A percentile compares a stretch with the other conserved stretches of the same genome.
phyloP scores from a whole-genome alignment of 2,888 invertebrate species.

The Tridacna crocea region DNA sequence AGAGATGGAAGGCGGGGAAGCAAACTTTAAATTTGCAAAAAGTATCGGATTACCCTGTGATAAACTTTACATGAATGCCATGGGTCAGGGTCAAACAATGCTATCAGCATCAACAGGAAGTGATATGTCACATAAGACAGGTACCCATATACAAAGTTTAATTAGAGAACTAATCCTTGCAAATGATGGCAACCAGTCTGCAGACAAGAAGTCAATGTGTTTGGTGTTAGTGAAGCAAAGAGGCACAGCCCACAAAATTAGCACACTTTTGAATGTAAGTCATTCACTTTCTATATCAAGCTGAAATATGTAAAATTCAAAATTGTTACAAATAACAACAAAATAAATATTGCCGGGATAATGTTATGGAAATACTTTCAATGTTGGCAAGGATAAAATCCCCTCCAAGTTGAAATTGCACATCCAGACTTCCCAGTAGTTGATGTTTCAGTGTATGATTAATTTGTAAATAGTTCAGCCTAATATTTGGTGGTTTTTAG shows the following conservation, averaged over 20 bases:
- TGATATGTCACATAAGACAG: constrained; percentile 18
- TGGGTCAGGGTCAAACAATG: constrained; percentile 9
- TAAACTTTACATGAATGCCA: constrained; percentile 22
- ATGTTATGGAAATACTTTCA: no score
- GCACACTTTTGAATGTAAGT: constrained; percentile 58
- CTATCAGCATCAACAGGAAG: neutral
- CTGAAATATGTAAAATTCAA: no score
- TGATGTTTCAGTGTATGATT: no score
- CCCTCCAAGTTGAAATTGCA: no score
- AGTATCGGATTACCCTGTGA: constrained; percentile 61
- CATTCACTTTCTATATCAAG: no score
- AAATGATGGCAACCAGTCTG: constrained; percentile 58
- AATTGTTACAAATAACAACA: no score
- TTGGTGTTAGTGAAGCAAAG: constrained; percentile 78
- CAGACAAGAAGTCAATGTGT: constrained; percentile 63
- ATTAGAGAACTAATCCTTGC: constrained; percentile 59
- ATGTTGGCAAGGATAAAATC: no score
- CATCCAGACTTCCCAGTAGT: no score
- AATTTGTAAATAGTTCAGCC: no score
- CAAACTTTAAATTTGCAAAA: constrained; percentile 60
- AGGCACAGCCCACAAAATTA: constrained; percentile 68
- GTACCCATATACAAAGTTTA: constrained; percentile 51
- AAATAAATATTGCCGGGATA: no score
- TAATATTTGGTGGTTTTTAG: no score
- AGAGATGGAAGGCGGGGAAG: constrained; percentile 43